Evolutionary conservation across 2,888 invertebrate genomes (phyloP), one percentile per base, ranked within the genome.

Genomic region (Catocala sponsa): DNA sequence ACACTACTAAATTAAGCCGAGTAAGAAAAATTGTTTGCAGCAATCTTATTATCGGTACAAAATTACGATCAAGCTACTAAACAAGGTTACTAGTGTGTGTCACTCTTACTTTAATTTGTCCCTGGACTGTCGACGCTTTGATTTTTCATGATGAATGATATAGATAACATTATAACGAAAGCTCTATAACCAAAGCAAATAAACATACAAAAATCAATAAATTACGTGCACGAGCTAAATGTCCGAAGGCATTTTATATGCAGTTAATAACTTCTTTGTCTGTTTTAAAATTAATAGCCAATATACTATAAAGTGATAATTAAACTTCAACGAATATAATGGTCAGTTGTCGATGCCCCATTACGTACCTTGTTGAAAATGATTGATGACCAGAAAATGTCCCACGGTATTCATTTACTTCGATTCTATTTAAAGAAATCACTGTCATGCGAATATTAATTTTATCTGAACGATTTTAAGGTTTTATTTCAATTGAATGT

Each of bases 331-430:
- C 56, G 56, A 69, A 64, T 72, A 70, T 78, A 76, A 75, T 79
- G 57, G 70, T 68, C 55, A 66, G 68, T 75, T 78, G 79, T 77
- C 80, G 59, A 74, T 70, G 67, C 62, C 67, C 64, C 68, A 70
- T 74, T 70, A 72, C 61, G 57, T 51, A 46, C 50, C 56, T 68
- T 59, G 65, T 76, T 75, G 68, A 33, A 50, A 58, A 59, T 76
- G 75, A 81, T 79, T 79, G 75, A 80, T 79, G 65, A 49, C 55
- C 52, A 52, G 51, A 52, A 59, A 60, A 47, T 65, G 62, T 73
- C 72, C 62, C 70, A 69, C 66, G 65, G 71, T 68, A 63, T 71
- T 73, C 65, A 69, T 64, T 71, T 71, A 65, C 71, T 42, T 65
- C 12, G 49, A 60, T 65, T 62, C 50, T 69, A 63, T 71, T 68